Base-by-base conservation (phyloP, 1,140 invertebrate species). In the Drosophila burlai region DNA sequence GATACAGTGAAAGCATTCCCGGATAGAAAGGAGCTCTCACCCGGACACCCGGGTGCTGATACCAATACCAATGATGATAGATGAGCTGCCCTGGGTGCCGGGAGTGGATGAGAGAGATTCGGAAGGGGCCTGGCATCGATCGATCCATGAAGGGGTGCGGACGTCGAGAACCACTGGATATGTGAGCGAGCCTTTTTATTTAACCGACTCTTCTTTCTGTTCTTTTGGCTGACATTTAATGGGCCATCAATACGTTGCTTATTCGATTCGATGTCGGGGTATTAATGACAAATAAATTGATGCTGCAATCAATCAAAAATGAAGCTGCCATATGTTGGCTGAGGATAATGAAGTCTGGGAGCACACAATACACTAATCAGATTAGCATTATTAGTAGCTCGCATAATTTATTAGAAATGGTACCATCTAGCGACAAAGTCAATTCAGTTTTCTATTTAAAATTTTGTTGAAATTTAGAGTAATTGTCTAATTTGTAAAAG, bases 231-330 rank as follows among this genome's bases (percentile, higher is more conserved):
- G 69, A 38, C 68, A 61, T 79, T 80, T 73, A 86, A 83, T 80
- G 76, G 71, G 59, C 58, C 80, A 83, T 83, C 76, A 87, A 72
- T 66, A 83, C 80, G 76, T 72, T 71, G 58, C 52, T 79, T 57
- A 62, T 54, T 47, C 75, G 72, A 52, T 55, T 80, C 63, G 55
- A 75, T 84, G 60, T 68, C 38, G 18, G 60, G 34, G 57, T 69
- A 82, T 79, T 85, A 72, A 87, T 87, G 83, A 57, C 79, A 80
- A 83, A 86, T 83, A 80, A 85, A 85, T 83, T 82, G 69, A 76
- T 64, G 58, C 58, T 68, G 79, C 71, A 79, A 86, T 87, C 80
- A 87, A 86, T 87, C 80, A 85, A 54, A 38, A 55, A 36, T 26
- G 36, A 46, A 45, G 15, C 57, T 10, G 26, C 47, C 83, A 82